These are phyloP conservation scores for Fringilla coelebs DNA, from an alignment of 2,797 vertebrate genomes.

Conservation along the genomic window DNA sequence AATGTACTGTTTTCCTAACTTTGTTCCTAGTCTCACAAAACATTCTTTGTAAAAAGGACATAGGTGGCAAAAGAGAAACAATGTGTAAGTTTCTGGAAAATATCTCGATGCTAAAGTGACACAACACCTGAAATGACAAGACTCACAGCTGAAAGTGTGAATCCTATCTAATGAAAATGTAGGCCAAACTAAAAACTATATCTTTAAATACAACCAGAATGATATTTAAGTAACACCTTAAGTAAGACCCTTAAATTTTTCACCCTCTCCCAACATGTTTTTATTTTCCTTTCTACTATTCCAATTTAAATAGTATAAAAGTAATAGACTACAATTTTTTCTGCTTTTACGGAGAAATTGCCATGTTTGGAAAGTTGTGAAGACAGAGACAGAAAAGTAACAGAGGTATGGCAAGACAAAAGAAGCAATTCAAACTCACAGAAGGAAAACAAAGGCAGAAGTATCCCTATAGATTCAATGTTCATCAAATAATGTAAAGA, in stretches of 20 bases:
- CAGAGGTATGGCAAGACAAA: neutral
- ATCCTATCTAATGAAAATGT: neutral
- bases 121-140: neutral
- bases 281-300: neutral
- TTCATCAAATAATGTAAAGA: neutral
- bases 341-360: neutral
- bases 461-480: neutral
- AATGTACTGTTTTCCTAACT: neutral
- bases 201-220: neutral
- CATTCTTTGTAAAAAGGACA: neutral
- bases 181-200: neutral
- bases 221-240: neutral
- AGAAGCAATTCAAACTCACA: neutral
- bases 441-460: neutral
- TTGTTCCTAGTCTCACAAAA: neutral
- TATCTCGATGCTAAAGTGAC: neutral
- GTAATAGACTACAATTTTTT: neutral
- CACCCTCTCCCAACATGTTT: neutral
- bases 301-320: neutral
- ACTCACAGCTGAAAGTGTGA: neutral
- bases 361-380: rapidly evolving
- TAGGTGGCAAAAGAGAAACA: neutral
- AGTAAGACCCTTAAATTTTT: neutral
- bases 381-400: neutral
- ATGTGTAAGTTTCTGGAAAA: neutral